Percentiles rank a stretch among this genome's conserved stretches.
Conservation (phyloP, 2,888 invertebrate genomes). For the Rhamnusium bicolor region DNA sequence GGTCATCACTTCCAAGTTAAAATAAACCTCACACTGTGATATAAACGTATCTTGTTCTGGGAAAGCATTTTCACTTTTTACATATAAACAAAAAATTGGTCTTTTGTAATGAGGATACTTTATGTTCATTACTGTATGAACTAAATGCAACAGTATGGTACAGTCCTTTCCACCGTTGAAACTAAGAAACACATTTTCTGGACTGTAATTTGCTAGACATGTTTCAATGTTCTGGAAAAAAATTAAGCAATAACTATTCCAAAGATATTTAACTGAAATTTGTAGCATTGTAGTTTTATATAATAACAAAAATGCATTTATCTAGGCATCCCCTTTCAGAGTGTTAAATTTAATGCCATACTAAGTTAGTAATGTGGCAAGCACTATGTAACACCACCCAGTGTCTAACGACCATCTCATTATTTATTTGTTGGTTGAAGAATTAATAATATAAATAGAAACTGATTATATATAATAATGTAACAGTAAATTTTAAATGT, state of each 20-base stretch:
- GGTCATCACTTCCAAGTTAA: constrained; percentile 81
- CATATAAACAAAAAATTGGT: constrained; percentile 82
- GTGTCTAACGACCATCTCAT: no score
- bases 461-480: no score
- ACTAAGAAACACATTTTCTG: constrained; percentile 87
- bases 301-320: no score
- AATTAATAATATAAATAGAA: no score
- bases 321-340: no score
- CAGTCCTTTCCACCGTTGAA: constrained; percentile 99
- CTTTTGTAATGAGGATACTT: constrained; percentile 62
- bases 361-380: no score
- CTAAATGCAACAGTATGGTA: constrained; percentile 88
- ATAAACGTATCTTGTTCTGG: constrained; percentile 91
- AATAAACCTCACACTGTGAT: constrained; percentile 78
- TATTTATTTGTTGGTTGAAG: no score
- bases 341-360: no score
- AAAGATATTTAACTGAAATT: neutral
- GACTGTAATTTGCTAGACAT: constrained; percentile 77
- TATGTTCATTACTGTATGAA: constrained; percentile 71
- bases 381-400: no score
- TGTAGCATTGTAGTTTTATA: no score
- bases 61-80: constrained; percentile 86
- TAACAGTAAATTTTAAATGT: no score
- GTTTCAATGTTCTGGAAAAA: constrained; percentile 75
- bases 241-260: neutral